These are phyloP conservation scores for Olivierus martensii DNA, from an alignment of 1,140 invertebrate genomes.

Conservation along the genomic window DNA sequence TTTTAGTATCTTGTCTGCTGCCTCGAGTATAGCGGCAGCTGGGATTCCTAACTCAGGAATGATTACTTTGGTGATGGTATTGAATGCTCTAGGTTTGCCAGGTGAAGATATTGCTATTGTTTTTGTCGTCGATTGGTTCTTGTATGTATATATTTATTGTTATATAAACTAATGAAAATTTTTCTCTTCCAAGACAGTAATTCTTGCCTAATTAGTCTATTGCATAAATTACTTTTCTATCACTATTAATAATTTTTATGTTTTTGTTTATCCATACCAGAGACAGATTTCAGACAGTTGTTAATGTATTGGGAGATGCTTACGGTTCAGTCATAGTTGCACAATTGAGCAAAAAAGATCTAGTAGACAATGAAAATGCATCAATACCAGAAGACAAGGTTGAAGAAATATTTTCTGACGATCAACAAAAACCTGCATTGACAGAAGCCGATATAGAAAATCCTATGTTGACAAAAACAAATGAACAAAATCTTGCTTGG, in stretches of 20 bases:
- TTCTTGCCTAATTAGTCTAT: no score
- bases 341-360: constrained; percentile 31
- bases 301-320: constrained; percentile 44
- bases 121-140: constrained; percentile 86
- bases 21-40: constrained; percentile 89
- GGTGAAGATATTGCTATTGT: constrained; percentile 82
- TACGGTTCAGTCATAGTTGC: constrained; percentile 42
- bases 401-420: constrained; percentile 56
- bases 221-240: no score
- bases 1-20: constrained; percentile 73
- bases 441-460: no score
- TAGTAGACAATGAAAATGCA: no score
- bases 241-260: neutral
- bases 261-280: constrained; percentile 25
- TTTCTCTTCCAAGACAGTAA: no score
- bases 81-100: constrained; percentile 82
- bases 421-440: no score
- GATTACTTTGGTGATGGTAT: constrained; percentile 92
- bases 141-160: no score
- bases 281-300: constrained; percentile 40
- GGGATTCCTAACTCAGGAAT: constrained; percentile 87
- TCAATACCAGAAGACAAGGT: no score
- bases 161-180: no score
- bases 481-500: no score
- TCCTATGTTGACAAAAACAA: no score